Base-by-base conservation (phyloP, 2,888 invertebrate genomes). In the Dynastes grantii region DNA sequence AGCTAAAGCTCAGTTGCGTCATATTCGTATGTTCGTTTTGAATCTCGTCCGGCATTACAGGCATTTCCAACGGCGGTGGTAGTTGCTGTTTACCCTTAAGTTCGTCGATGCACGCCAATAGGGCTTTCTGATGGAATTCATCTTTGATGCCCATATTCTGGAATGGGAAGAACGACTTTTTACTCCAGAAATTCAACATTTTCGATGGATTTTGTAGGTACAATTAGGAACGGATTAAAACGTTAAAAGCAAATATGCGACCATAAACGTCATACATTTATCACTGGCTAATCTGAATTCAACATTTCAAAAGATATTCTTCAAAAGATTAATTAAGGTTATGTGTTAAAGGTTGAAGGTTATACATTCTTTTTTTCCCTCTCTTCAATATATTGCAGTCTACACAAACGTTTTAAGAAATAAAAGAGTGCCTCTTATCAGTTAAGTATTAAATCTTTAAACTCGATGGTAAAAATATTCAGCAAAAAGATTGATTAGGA, bases 141-240 rank as follows among this genome's bases (percentile, higher is more conserved):
- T 94, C 94, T 86, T 92, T 92, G 84, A 95, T 93, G 82, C 94
- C 94, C 92, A 94, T 93, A 86, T 91, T 92, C 94, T 95, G 88
- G 58, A 90, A 90, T 79, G 81, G 81, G 82, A 81, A 78, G 80
- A 77, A 77, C 53, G 53, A 53, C 53, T 55, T 71, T 16, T 71
- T 71, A 37, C 9, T 55, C 22, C 81, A 16, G 45, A 78, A 76
- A 29, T 64, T 61, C 27, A 45, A 78, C 63, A 71, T 71, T 53
- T 37, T 71, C 32, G 45, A 16, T 6, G 65, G 16, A 27, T 22
- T 27, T 0, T 45, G 45, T 8, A 0, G 45, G 45, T 8, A n/a
- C 53, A 65, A 65, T 37, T 65, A 61, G 8, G 29, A 27, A 5
- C 5, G 53, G 13, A 55, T 55, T 3, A 61, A 61, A 27, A 11